Evolutionary conservation across 37 sponge, comb jelly and placozoan genomes (phyloP).

Genomic region (Bolinopsis microptera): DNA sequence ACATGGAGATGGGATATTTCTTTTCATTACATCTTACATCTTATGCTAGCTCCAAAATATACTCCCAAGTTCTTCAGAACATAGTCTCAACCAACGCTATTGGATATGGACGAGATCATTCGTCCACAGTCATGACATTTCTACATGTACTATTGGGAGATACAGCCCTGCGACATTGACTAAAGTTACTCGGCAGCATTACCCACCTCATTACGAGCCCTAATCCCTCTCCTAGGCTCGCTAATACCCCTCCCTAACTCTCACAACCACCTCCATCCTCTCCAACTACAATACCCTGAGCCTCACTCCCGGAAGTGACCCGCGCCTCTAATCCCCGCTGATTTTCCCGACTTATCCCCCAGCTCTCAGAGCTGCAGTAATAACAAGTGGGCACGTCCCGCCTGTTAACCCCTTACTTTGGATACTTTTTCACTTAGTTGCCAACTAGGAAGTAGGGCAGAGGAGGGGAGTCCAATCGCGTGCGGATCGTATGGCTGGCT

Average conservation of each 20-base stretch:
- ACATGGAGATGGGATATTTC: too few relatives aligned
- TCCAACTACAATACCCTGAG: neutral
- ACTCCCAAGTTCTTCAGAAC: too few relatives aligned
- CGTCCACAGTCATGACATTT: too few relatives aligned
- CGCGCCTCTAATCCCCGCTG: neutral
- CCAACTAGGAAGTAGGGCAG: neutral
- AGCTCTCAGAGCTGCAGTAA: too few relatives aligned
- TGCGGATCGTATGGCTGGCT: neutral
- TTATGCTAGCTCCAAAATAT: too few relatives aligned
- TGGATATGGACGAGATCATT: too few relatives aligned
- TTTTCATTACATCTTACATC: too few relatives aligned
- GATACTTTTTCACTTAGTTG: neutral
- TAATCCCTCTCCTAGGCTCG: neutral
- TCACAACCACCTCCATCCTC: neutral
- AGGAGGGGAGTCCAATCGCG: neutral
- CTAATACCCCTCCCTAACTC: neutral
- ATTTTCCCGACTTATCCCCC: neutral
- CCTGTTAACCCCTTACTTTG: neutral
- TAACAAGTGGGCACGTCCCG: neutral
- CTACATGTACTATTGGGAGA: too few relatives aligned
- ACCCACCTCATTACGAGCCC: neutral
- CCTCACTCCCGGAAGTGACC: neutral
- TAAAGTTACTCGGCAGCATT: neutral
- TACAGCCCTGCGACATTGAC: neutral
- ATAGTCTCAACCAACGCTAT: too few relatives aligned